Evolutionary conservation across 2,888 invertebrate species (phyloP).

Genomic region (Gryllus longicercus): DNA sequence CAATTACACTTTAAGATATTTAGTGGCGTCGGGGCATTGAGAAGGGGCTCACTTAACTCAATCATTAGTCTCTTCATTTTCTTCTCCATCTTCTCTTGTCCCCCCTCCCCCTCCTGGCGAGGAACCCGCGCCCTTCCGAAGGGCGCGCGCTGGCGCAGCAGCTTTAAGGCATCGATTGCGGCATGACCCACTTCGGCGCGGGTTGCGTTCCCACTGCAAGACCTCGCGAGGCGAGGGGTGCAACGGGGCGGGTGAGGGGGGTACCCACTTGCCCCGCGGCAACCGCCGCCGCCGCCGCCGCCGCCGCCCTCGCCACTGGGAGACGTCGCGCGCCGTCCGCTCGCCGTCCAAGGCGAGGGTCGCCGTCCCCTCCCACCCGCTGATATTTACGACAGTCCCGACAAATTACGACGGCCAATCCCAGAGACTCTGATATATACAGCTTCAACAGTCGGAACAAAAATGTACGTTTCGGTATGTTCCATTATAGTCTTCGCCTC

Average conservation of each 20-base stretch:
- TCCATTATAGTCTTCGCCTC: background rate
- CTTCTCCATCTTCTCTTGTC: too few species aligned
- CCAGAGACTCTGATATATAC: background rate
- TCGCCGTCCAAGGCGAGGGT: background rate
- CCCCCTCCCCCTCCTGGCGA: too few species aligned
- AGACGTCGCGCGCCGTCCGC: background rate
- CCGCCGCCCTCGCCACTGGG: too few species aligned
- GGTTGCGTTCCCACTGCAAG: background rate
- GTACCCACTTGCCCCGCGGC: too few species aligned
- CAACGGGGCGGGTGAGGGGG: too few species aligned
- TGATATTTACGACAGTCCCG: background rate
- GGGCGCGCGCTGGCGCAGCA: background rate
- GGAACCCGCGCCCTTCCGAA: too few species aligned
- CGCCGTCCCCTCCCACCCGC: background rate
- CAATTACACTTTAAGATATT: too few species aligned
- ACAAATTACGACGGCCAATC: constrained; percentile 5
- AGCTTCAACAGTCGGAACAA: background rate
- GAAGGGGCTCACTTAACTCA: too few species aligned
- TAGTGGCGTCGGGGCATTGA: too few species aligned
- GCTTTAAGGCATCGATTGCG: constrained; percentile 8
- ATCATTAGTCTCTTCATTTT: too few species aligned
- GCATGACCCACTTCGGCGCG: background rate
- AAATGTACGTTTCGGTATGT: background rate
- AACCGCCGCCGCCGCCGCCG: too few species aligned
- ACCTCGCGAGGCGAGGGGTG: too few species aligned